These are phyloP conservation scores for Morpho achilles DNA, from an alignment of 2,888 invertebrate species.

Conservation along the genomic window DNA sequence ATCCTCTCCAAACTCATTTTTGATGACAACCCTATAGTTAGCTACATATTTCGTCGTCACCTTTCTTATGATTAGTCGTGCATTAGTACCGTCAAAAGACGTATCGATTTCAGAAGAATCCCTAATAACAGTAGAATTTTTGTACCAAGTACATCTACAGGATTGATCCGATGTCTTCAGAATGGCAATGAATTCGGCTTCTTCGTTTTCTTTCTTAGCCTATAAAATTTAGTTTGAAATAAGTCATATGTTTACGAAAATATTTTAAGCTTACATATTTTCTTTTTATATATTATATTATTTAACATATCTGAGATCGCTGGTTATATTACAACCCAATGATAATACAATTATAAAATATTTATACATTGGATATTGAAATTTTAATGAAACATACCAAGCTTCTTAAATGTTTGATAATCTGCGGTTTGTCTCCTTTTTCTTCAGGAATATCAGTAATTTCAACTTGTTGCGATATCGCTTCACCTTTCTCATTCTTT, in stretches of 20 bases:
- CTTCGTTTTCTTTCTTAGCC: constrained; percentile 79
- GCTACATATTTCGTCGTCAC: constrained; percentile 89
- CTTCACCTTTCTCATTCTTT: constrained; percentile 95
- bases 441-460: constrained; percentile 90
- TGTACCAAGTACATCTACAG: constrained; percentile 91
- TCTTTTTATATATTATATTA: too few relatives aligned
- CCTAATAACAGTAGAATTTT: constrained; percentile 86
- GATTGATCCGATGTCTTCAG: constrained; percentile 88
- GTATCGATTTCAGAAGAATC: constrained; percentile 88
- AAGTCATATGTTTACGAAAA: not conserved
- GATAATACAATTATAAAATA: too few relatives aligned
- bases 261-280: not conserved
- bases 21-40: constrained; percentile 90
- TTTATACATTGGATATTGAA: too few relatives aligned
- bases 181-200: constrained; percentile 87
- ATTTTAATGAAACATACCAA: constrained; percentile 75
- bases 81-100: constrained; percentile 90
- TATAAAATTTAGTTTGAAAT: constrained; percentile 29
- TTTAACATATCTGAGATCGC: too few relatives aligned
- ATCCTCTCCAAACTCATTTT: constrained; percentile 94
- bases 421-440: constrained; percentile 89
- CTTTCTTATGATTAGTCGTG: constrained; percentile 87
- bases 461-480: constrained; percentile 92
- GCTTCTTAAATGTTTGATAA: constrained; percentile 86
- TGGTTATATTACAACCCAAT: too few relatives aligned